Evolutionary conservation across 1,140 invertebrate genomes (phyloP), one percentile per base, ranked within the genome.

Genomic region (Calliphora vicina): DNA sequence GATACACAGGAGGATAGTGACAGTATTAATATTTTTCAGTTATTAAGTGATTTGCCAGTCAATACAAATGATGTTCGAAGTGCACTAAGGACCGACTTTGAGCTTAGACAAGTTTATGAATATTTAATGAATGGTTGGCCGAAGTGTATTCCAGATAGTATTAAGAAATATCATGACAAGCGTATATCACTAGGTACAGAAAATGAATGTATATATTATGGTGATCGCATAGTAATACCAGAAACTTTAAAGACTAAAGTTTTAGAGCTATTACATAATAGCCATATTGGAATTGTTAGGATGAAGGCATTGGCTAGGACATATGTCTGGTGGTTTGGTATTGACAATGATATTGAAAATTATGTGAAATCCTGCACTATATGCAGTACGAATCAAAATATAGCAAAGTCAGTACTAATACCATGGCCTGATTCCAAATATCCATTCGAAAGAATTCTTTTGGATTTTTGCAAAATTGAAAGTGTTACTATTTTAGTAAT

Each of bases 391-490:
- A 17, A 15, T 74, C 43, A 35, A 61, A 80, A 29, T 23, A 23
- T 8, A 29, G 2, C 29, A 29, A 29, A 29, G 29, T 10, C 45
- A 45, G 50, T 27, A 57, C 17, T 35, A 12, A 71, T 26, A 81
- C 26, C 50, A 23, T 83, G 78, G 76, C 57, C 57, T 27, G 25
- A 10, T 15, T 13, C n/a, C 10, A 83, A 17, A 17, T 72, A 35
- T 42, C 57, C 78, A 15, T 81, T 73, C 73, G 83, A 83, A 61
- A 6, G 80, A 26, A 74, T 83, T 29, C 83, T 81, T 74, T n/a
- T 81, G n/a, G 83, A 83, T 83, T 83, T 81, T 81, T 83, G 42
- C 71, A 27, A 67, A 78, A 35, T 83, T 74, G 67, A 74, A 61
- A 81, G 42, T 23, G 20, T 67, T 13, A 83, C 20, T 81, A 67